These are phyloP conservation scores for Sturmia bella DNA, from an alignment of 2,888 invertebrate species.

Conservation along the genomic window DNA sequence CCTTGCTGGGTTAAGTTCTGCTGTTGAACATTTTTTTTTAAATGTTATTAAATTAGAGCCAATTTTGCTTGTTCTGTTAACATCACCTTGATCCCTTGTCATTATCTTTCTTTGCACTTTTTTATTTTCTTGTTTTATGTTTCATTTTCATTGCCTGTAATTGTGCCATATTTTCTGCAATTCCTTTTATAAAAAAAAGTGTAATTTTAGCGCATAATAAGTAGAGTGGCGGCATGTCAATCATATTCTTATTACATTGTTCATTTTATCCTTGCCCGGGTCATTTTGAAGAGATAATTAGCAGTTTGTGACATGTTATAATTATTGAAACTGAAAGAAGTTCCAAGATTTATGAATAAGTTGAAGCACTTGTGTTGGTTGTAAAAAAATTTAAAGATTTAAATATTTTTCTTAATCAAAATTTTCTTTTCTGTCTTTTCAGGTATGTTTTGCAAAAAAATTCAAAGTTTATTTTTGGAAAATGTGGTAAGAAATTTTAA, in stretches of 20 bases:
- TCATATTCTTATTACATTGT: slow-evolving; percentile 23
- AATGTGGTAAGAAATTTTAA: slow-evolving; percentile 27
- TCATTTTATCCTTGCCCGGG: neutral
- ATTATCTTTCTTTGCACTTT: slow-evolving; percentile 5
- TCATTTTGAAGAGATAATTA: slow-evolving; percentile 50
- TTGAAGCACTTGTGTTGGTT: slow-evolving; percentile 36
- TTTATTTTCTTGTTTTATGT: slow-evolving; percentile 12
- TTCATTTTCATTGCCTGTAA: slow-evolving; percentile 31
- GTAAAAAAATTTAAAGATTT: neutral
- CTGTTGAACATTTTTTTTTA: slow-evolving; percentile 16
- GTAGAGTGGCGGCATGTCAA: slow-evolving; percentile 13
- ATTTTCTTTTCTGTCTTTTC: slow-evolving; percentile 45
- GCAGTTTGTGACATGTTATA: slow-evolving; percentile 55
- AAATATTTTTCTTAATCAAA: slow-evolving; percentile 10
- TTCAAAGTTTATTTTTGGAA: neutral
- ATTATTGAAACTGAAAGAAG: slow-evolving; percentile 23
- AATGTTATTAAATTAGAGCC: slow-evolving; percentile 25
- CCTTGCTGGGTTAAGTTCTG: neutral
- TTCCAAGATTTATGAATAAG: slow-evolving; percentile 29
- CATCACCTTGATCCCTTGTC: slow-evolving; percentile 24
- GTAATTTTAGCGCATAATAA: slow-evolving; percentile 35
- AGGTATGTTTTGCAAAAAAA: slow-evolving; percentile 56
- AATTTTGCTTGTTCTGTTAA: slow-evolving; percentile 3
- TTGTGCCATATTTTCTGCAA: slow-evolving; percentile 20
- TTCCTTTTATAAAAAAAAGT: slow-evolving; percentile 18